phyloP scores from a whole-genome alignment of 2,888 invertebrate species.

The Steinernema hermaphroditum region DNA sequence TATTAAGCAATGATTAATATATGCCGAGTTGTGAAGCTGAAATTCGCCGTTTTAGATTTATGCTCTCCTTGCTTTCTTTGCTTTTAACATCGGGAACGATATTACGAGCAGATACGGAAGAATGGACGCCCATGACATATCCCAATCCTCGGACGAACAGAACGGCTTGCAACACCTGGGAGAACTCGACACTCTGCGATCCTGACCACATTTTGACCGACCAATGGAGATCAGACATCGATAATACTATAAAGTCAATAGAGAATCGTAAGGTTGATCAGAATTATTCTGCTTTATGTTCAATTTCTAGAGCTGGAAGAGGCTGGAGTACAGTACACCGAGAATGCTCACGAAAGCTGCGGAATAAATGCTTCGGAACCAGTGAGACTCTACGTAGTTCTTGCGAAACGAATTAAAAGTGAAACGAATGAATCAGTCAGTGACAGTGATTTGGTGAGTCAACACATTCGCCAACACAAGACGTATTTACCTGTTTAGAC shows the following conservation, averaged over 20 bases:
- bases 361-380: constrained; percentile 48
- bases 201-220: constrained; percentile 65
- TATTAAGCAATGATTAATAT: background rate
- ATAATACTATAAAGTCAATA: constrained; percentile 55
- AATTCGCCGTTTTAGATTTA: constrained; percentile 33
- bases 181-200: constrained; percentile 61
- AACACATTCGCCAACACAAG: background rate
- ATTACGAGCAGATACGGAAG: constrained; percentile 62
- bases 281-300: no score
- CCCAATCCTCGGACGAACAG: constrained; percentile 61
- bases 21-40: background rate
- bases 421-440: constrained; percentile 59
- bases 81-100: constrained; percentile 65
- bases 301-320: constrained; percentile 46
- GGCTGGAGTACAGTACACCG: constrained; percentile 57
- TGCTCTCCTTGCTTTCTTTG: constrained; percentile 63
- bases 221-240: constrained; percentile 61
- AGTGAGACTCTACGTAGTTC: constrained; percentile 59
- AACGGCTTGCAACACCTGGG: constrained; percentile 50
- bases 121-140: constrained; percentile 59
- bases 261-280: constrained; percentile 58
- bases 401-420: constrained; percentile 62
- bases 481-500: constrained; percentile 47
- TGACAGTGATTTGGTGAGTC: constrained; percentile 57
- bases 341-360: constrained; percentile 57